phyloP scores from a whole-genome alignment of 2,888 invertebrate species.

The Rhimphoctona megacephalus region DNA sequence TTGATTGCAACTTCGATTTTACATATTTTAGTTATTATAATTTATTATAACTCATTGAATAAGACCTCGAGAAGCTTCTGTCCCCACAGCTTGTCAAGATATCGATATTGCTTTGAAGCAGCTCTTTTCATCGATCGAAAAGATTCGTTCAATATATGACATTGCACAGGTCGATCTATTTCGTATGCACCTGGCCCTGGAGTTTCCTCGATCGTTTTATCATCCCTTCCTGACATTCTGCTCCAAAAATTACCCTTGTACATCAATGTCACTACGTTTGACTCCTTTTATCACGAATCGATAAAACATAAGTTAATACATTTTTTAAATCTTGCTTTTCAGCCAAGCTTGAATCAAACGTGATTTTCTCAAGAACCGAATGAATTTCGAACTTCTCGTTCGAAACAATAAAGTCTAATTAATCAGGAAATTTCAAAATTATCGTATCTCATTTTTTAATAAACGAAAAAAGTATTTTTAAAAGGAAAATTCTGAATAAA shows the following conservation, averaged over 20 bases:
- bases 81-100: conserved; percentile 71
- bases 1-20: background rate
- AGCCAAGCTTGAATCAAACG: background rate
- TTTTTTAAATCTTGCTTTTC: background rate
- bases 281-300: conserved; percentile 65
- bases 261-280: conserved; percentile 69
- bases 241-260: conserved; percentile 79
- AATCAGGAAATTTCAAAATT: too few relatives aligned
- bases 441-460: background rate
- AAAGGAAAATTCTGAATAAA: background rate
- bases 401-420: background rate
- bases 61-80: conserved; percentile 72
- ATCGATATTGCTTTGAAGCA: conserved; percentile 70
- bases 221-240: conserved; percentile 75
- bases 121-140: conserved; percentile 71
- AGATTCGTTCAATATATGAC: conserved; percentile 67
- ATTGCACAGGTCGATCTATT: conserved; percentile 63
- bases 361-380: background rate
- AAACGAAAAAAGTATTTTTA: background rate
- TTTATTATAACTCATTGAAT: background rate
- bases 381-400: background rate
- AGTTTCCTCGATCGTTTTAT: conserved; percentile 46
- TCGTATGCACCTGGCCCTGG: conserved; percentile 75
- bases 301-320: conserved; percentile 9
- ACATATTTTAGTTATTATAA: background rate